Conservation (phyloP, 2,888 invertebrate genomes). For the Steromphala cineraria region DNA sequence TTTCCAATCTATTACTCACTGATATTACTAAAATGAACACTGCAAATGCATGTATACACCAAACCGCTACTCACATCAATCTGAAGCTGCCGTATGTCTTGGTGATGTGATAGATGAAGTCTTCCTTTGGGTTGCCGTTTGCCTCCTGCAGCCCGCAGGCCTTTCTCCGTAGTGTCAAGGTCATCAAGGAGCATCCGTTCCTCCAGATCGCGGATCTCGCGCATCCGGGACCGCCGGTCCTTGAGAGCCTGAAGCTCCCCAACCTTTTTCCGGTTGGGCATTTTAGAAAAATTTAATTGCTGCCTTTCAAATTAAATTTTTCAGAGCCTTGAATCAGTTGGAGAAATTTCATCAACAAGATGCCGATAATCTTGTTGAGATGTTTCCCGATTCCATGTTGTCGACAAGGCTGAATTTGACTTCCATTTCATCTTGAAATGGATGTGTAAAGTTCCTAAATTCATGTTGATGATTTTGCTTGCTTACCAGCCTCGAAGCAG, state of each 20-base stretch:
- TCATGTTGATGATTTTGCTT: neutral
- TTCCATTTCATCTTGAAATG: neutral
- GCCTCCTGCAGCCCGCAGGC: slow-evolving; percentile 26
- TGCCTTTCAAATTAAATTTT: slow-evolving; percentile 10
- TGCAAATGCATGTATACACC: neutral
- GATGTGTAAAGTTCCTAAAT: neutral
- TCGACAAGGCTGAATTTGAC: neutral
- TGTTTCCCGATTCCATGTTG: neutral
- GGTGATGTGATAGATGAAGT: slow-evolving; percentile 56
- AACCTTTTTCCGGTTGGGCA: slow-evolving; percentile 48
- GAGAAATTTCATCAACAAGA: neutral
- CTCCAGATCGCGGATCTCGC: slow-evolving; percentile 62
- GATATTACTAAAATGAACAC: neutral
- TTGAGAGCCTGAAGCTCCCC: slow-evolving; percentile 47
- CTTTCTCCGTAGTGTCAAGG: slow-evolving; percentile 47
- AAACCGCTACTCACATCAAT: slow-evolving; percentile 49
- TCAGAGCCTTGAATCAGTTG: neutral
- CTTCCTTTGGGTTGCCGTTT: slow-evolving; percentile 36
- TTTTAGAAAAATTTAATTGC: slow-evolving; percentile 10
- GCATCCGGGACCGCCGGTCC: slow-evolving; percentile 48
- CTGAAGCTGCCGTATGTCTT: slow-evolving; percentile 56
- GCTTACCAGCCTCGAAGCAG: too few relatives aligned
- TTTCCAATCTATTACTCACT: too few relatives aligned
- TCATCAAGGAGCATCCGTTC: slow-evolving; percentile 62
- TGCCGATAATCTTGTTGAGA: neutral